phyloP scores from a whole-genome alignment of 2,797 vertebrate species.

The Florisuga fusca region DNA sequence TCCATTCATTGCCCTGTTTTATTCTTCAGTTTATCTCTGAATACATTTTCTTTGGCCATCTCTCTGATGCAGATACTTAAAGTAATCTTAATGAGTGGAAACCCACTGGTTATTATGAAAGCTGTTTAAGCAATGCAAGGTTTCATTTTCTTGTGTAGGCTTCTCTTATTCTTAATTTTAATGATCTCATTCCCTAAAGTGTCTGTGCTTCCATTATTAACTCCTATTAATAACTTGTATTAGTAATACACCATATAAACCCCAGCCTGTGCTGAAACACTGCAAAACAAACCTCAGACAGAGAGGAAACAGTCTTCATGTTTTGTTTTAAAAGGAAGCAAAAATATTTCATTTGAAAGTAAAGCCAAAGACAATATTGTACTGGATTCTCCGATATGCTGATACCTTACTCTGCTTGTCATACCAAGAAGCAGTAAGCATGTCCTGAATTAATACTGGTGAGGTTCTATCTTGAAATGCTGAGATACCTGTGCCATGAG shows the following conservation, averaged over 20 bases:
- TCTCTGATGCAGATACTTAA: slow-evolving; percentile 27
- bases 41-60: slow-evolving; percentile 18
- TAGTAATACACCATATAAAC: slow-evolving; percentile 21
- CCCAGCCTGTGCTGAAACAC: not conserved
- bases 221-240: slow-evolving; percentile 59
- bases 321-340: slow-evolving; percentile 15
- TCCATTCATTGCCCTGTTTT: slow-evolving; percentile 8
- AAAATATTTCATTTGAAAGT: not conserved
- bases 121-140: slow-evolving; percentile 31
- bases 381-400: not conserved
- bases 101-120: slow-evolving; percentile 47
- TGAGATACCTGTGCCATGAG: not conserved
- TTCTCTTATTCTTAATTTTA: slow-evolving; percentile 65
- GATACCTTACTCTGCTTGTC: not conserved
- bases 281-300: not conserved
- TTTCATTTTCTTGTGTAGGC: slow-evolving; percentile 61
- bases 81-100: slow-evolving; percentile 52
- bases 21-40: slow-evolving; percentile 37
- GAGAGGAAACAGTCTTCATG: not conserved
- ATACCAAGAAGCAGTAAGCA: not conserved
- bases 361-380: not conserved
- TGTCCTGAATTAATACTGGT: not conserved
- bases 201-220: slow-evolving; percentile 60
- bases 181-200: slow-evolving; percentile 55
- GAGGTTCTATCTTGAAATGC: not conserved